Conservation (phyloP, 2,888 invertebrate genomes). For the Ichneumon xanthorius region DNA sequence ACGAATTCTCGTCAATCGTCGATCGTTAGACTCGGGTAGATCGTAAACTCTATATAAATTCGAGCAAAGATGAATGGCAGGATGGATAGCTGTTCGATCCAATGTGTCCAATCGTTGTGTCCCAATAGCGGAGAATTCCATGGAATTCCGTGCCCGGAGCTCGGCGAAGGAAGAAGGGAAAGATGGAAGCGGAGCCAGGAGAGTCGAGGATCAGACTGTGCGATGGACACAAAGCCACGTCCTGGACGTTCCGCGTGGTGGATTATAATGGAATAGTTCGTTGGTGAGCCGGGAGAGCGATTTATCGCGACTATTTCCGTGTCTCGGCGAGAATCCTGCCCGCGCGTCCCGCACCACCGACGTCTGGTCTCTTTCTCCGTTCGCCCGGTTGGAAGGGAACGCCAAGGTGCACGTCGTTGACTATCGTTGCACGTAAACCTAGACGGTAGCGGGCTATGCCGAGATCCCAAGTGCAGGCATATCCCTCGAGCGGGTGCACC, state of each 20-base stretch:
- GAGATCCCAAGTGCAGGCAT: slow-evolving; percentile 42
- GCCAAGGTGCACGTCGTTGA: slow-evolving; percentile 60
- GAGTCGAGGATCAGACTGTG: slow-evolving; percentile 56
- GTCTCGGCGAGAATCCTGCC: slow-evolving; percentile 72
- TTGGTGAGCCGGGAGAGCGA: slow-evolving; percentile 76
- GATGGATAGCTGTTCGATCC: slow-evolving; percentile 46
- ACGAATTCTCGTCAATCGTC: slow-evolving; percentile 57
- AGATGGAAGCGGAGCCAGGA: slow-evolving; percentile 34
- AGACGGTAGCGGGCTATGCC: slow-evolving; percentile 21
- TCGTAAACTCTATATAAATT: slow-evolving; percentile 60
- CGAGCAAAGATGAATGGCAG: slow-evolving; percentile 59
- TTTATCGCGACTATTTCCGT: slow-evolving; percentile 84
- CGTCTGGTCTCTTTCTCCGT: slow-evolving; percentile 19
- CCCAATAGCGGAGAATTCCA: slow-evolving; percentile 29
- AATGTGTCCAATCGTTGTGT: slow-evolving; percentile 49
- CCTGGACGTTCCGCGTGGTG: slow-evolving; percentile 79
- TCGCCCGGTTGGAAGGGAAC: slow-evolving; percentile 30
- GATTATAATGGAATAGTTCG: slow-evolving; percentile 83
- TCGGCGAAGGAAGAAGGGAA: slow-evolving; percentile 9
- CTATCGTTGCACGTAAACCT: slow-evolving; percentile 42
- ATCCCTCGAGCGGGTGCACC: slow-evolving; percentile 52
- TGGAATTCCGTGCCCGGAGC: slow-evolving; percentile 29
- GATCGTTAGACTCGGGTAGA: slow-evolving; percentile 22
- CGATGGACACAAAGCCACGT: slow-evolving; percentile 77
- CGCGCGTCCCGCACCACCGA: slow-evolving; percentile 31